Evolutionary conservation across 2,113 vertebrate species (phyloP).

Genomic region (Urocitellus parryii): DNA sequence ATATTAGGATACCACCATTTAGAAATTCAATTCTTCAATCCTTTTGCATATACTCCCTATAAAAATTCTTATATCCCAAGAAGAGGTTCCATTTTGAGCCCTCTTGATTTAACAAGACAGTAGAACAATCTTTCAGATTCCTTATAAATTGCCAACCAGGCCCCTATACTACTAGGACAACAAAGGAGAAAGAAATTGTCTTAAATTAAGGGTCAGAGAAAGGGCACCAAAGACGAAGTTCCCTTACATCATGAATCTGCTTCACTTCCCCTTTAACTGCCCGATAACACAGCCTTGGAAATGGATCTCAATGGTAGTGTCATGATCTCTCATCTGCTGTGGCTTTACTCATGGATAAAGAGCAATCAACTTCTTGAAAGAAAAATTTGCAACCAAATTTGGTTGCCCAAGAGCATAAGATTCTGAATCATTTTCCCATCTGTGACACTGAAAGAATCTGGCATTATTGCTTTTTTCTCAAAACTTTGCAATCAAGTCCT

Average conservation of each 20-base stretch:
- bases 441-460: slow-evolving; percentile 57
- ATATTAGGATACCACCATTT: background rate
- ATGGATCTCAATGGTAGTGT: background rate
- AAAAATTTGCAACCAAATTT: slow-evolving; percentile 34
- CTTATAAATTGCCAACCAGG: background rate
- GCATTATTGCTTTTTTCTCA: slow-evolving; percentile 58
- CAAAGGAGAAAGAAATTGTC: slow-evolving; percentile 8
- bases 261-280: slow-evolving; percentile 68
- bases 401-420: slow-evolving; percentile 56
- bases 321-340: background rate
- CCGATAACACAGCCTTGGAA: background rate
- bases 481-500: slow-evolving; percentile 59
- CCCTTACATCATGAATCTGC: slow-evolving; percentile 48
- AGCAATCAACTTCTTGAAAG: slow-evolving; percentile 48
- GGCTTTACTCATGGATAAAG: slow-evolving; percentile 50
- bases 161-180: background rate
- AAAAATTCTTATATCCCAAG: background rate
- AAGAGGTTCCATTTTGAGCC: background rate
- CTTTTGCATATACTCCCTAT: background rate
- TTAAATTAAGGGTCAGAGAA: slow-evolving; percentile 27
- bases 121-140: background rate
- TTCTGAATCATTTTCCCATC: slow-evolving; percentile 76
- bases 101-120: background rate
- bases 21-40: slow-evolving; percentile 37
- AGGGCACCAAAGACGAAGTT: slow-evolving; percentile 44